Conservation (phyloP, 2,113 vertebrate species). For the Aphyosemion australe region DNA sequence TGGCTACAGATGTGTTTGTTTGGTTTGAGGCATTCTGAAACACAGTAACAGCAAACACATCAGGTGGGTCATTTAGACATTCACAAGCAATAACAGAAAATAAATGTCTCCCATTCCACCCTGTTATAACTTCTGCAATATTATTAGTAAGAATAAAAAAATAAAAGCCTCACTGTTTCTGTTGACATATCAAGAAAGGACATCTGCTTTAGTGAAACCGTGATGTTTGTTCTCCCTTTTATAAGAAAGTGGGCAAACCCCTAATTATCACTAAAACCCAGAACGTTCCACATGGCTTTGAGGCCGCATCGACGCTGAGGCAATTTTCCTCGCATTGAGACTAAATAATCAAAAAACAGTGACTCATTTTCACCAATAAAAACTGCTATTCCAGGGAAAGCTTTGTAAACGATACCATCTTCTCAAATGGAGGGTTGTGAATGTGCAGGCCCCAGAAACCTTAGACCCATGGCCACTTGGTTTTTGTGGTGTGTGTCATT, state of each 20-base stretch:
- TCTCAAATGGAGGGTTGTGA: slow-evolving; percentile 61
- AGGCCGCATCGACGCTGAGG: slow-evolving; percentile 49
- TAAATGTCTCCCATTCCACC: not conserved
- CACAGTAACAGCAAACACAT: not conserved
- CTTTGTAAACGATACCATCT: slow-evolving; percentile 75
- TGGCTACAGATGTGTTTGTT: no score
- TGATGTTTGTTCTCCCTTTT: slow-evolving; percentile 49
- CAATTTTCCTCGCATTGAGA: slow-evolving; percentile 41
- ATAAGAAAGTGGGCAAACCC: slow-evolving; percentile 64
- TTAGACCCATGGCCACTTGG: slow-evolving; percentile 58
- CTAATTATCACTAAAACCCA: slow-evolving; percentile 71
- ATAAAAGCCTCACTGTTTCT: slow-evolving; percentile 37
- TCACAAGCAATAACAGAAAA: no score
- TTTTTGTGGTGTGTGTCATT: slow-evolving; percentile 76
- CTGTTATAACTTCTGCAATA: slow-evolving; percentile 32
- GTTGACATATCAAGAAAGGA: slow-evolving; percentile 26
- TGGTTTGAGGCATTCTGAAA: not conserved
- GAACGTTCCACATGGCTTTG: slow-evolving; percentile 58
- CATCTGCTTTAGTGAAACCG: slow-evolving; percentile 41
- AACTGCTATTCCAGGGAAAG: slow-evolving; percentile 63
- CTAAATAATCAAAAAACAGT: slow-evolving; percentile 57
- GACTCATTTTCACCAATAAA: slow-evolving; percentile 76
- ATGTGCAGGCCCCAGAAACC: slow-evolving; percentile 70
- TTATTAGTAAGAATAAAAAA: slow-evolving; percentile 40
- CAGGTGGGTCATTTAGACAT: no score